phyloP scores from a whole-genome alignment of 2,888 invertebrate species.

The Brachypalpus laphriformis region DNA sequence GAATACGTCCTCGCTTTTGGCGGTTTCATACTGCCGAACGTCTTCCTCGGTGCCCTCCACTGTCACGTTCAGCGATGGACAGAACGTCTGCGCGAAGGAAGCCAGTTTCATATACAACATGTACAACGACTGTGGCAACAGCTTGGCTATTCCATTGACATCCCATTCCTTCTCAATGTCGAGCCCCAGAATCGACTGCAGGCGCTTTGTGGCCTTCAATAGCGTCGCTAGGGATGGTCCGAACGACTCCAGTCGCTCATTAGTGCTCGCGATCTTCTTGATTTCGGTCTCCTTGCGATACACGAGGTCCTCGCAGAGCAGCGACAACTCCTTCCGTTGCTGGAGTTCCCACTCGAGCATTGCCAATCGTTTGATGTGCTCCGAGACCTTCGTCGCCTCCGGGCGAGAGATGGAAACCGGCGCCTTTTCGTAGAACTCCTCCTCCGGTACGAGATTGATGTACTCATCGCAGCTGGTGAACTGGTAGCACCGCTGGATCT shows the following conservation, averaged over 20 bases:
- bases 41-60: slow-evolving; percentile 89
- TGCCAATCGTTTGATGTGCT: slow-evolving; percentile 92
- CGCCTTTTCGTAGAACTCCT: slow-evolving; percentile 90
- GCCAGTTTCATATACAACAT: slow-evolving; percentile 93
- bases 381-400: slow-evolving; percentile 87
- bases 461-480: slow-evolving; percentile 98
- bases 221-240: slow-evolving; percentile 90
- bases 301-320: slow-evolving; percentile 89
- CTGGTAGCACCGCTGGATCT: slow-evolving; percentile 96
- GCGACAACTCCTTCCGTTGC: slow-evolving; percentile 92
- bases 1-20: slow-evolving; percentile 61
- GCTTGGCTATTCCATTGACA: slow-evolving; percentile 89
- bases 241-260: slow-evolving; percentile 90
- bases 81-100: slow-evolving; percentile 87
- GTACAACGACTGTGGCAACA: slow-evolving; percentile 92
- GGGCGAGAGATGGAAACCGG: slow-evolving; percentile 85
- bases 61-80: slow-evolving; percentile 83
- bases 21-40: slow-evolving; percentile 85
- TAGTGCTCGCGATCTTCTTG: slow-evolving; percentile 89
- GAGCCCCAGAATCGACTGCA: slow-evolving; percentile 94
- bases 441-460: slow-evolving; percentile 92
- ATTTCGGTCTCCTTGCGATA: slow-evolving; percentile 90
- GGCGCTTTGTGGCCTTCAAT: slow-evolving; percentile 91
- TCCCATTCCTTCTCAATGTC: slow-evolving; percentile 91
- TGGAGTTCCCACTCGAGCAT: slow-evolving; percentile 95